Conservation (phyloP, 2,888 invertebrate species). For the Dendrolimus houi region DNA sequence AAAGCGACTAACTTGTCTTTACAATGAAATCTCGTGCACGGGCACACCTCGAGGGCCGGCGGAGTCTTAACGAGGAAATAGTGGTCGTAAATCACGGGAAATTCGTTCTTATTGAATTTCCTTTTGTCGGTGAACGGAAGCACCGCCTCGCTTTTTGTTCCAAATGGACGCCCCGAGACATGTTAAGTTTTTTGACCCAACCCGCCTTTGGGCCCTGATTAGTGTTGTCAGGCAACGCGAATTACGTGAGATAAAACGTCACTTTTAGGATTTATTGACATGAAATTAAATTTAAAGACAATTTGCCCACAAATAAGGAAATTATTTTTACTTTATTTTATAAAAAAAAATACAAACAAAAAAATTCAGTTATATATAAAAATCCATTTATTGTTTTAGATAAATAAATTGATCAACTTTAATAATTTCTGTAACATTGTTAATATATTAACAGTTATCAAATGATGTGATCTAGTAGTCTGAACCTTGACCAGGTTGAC, state of each 20-base stretch:
- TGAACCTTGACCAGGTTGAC: too few species aligned
- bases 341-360: too few species aligned
- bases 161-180: constrained; percentile 48
- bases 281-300: too few species aligned
- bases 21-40: constrained; percentile 48
- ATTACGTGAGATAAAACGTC: neutral
- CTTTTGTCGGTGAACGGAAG: constrained; percentile 60
- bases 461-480: too few species aligned
- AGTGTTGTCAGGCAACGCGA: constrained; percentile 5
- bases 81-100: constrained; percentile 73
- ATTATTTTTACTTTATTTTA: too few species aligned
- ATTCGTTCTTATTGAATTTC: constrained; percentile 75
- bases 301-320: too few species aligned
- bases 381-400: too few species aligned
- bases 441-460: too few species aligned
- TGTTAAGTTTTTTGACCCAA: constrained; percentile 36
- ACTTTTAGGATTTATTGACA: too few species aligned
- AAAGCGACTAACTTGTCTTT: constrained; percentile 40
- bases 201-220: constrained; percentile 12
- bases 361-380: too few species aligned
- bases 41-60: constrained; percentile 54
- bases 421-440: too few species aligned
- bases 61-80: constrained; percentile 71
- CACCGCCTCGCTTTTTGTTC: constrained; percentile 59
- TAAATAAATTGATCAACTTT: too few species aligned